Base-by-base conservation (phyloP, 2,797 vertebrate species). In the Tolypeutes matacus region DNA sequence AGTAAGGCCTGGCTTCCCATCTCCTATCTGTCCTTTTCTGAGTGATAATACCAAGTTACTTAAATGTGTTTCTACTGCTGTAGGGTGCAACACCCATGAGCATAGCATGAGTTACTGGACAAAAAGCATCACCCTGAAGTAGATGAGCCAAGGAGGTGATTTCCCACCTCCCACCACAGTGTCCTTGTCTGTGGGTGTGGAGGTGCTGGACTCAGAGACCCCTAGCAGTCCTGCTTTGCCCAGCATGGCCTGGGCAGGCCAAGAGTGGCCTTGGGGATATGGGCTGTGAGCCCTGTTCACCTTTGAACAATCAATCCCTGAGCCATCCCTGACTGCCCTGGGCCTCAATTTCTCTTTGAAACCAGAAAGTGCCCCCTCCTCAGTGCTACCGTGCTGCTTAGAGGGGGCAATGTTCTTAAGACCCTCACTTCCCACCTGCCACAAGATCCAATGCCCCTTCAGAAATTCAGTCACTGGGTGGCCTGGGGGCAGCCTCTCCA, bases 201-300 rank as follows among this genome's bases (percentile, higher is more conserved):
- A 14, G 29, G 4, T n/a, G 64, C 15, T n/a, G 14, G 64, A n/a
- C 29, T 15, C 9, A 31, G 62, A 31, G 9, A 4, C 10, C 12
- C 3, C 62, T 7, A 23, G 29, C 62, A 12, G 62, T 11, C 42
- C 42, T 9, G 42, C 42, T 46, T 46, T 46, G 5, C n/a, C 31
- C 11, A 7, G 20, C 3, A 12, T n/a, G 5, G 25, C 69, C 62
- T 0, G 14, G 36, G 23, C 12, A 64, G 27, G 62, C 62, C 21
- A 14, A 46, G 78, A 9, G 46, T 0, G 0, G 7, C 21, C 75
- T 46, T n/a, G 49, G 1, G 8, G 65, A 21, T 3, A 14, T 18
- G 2, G 1, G 8, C 46, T n/a, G 14, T 5, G 17, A 72, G 2
- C 42, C 27, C 51, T 83, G n/a, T 23, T 42, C 29, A 5, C 34